Percentiles rank a stretch among this genome's conserved stretches.
Evolutionary conservation across 2,113 vertebrate genomes (phyloP).

Genomic region (Oryzias curvinotus): DNA sequence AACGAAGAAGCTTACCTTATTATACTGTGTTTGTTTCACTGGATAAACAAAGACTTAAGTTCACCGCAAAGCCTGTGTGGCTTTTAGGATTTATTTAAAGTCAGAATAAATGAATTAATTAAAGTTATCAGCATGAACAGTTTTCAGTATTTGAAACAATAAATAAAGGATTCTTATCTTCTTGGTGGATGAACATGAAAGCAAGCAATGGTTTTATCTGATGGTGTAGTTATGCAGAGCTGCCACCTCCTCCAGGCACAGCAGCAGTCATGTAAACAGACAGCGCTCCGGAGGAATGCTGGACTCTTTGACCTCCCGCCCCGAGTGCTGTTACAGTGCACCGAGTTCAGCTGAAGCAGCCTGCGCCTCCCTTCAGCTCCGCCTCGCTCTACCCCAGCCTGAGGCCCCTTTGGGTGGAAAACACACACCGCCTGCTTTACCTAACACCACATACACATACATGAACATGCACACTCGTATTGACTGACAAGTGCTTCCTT

Average conservation of each 20-base stretch:
- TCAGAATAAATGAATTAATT: slow-evolving; percentile 10
- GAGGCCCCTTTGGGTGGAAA: slow-evolving; percentile 73
- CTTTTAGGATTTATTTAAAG: slow-evolving; percentile 1
- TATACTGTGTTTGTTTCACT: background rate
- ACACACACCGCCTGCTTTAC: slow-evolving; percentile 73
- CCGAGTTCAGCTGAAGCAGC: slow-evolving; percentile 69
- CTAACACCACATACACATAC: slow-evolving; percentile 40
- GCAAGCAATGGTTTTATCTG: slow-evolving; percentile 63
- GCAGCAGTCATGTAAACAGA: slow-evolving; percentile 74
- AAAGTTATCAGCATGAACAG: slow-evolving; percentile 7
- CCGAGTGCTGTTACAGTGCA: slow-evolving; percentile 72
- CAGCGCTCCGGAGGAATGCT: slow-evolving; percentile 73
- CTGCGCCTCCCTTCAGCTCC: slow-evolving; percentile 65
- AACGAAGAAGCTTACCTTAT: background rate
- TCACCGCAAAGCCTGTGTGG: background rate
- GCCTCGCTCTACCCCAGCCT: slow-evolving; percentile 54
- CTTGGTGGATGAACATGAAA: slow-evolving; percentile 54
- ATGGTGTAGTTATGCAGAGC: slow-evolving; percentile 61
- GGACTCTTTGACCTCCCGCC: slow-evolving; percentile 75
- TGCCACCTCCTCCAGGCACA: slow-evolving; percentile 56
- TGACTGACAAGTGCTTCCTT: slow-evolving; percentile 47
- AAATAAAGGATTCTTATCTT: slow-evolving; percentile 48
- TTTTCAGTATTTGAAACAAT: slow-evolving; percentile 49
- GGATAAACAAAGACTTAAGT: slow-evolving; percentile 7
- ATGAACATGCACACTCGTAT: slow-evolving; percentile 22